Percentiles rank a stretch among this genome's conserved stretches.
These are phyloP conservation scores for Microcebus griseorufus DNA, from an alignment of 2,113 vertebrate genomes.

Conservation along the genomic window DNA sequence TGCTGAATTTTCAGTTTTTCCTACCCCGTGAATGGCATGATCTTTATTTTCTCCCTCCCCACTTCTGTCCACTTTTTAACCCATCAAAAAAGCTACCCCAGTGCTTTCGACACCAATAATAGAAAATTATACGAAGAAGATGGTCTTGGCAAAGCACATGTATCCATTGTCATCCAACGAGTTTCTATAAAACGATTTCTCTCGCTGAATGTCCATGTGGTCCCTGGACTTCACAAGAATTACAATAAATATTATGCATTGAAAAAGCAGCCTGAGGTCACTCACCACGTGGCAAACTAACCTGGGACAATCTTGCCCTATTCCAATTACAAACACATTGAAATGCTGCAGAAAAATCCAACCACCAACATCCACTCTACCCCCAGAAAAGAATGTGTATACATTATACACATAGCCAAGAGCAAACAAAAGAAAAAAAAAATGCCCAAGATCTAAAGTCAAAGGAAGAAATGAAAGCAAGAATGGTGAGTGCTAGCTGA, in stretches of 20 bases:
- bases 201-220: neutral
- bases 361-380: no score
- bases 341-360: neutral
- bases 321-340: neutral
- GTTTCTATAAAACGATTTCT: neutral
- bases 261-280: slow-evolving; percentile 14
- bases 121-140: neutral
- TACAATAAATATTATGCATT: neutral
- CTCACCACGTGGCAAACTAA: neutral
- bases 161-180: neutral
- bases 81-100: neutral
- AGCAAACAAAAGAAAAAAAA: neutral
- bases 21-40: neutral
- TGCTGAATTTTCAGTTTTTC: neutral
- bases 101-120: neutral
- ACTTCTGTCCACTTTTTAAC: neutral
- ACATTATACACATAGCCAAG: no score
- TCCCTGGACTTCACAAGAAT: rapidly evolving
- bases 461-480: neutral
- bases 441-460: neutral
- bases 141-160: neutral
- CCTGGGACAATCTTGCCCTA: neutral
- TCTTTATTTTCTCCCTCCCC: neutral
- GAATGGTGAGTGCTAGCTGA: no score
- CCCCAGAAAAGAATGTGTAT: neutral